Evolutionary conservation across 2,113 vertebrate species (phyloP).

Genomic region (Percina caprodes): DNA sequence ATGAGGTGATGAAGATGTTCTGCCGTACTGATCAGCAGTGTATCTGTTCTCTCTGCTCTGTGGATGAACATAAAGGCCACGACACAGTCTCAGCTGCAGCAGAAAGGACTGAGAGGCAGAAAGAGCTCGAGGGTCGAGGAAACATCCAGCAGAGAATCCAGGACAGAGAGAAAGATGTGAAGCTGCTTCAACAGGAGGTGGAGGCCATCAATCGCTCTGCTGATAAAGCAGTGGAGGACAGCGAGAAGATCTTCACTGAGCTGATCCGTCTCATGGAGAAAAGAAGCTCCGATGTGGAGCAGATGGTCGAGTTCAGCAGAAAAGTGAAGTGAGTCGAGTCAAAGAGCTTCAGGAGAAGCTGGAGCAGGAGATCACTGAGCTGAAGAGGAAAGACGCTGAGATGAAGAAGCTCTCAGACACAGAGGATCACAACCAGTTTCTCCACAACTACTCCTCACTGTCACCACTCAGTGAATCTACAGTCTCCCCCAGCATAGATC

Average conservation of each 20-base stretch:
- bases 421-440: too few species aligned
- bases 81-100: constrained; percentile 33
- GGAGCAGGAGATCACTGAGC: too few species aligned
- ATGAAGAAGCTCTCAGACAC: too few species aligned
- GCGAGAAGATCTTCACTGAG: constrained; percentile 30
- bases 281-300: not conserved
- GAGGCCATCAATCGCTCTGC: constrained; percentile 2
- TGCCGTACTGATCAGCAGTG: constrained; percentile 31
- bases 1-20: constrained; percentile 41
- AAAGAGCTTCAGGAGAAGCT: too few species aligned
- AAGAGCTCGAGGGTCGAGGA: not conserved
- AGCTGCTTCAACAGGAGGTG: constrained; percentile 16
- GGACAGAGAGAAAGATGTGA: not conserved
- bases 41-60: constrained; percentile 28
- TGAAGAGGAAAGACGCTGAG: too few species aligned
- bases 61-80: constrained; percentile 32
- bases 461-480: too few species aligned
- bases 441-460: too few species aligned
- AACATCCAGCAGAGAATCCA: constrained; percentile 5
- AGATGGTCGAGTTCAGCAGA: constrained; percentile 3
- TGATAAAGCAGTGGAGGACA: constrained; percentile 34
- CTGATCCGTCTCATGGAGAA: constrained; percentile 18
- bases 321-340: constrained; percentile 6
- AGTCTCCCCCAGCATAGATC: too few species aligned
- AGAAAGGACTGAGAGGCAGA: too few species aligned